Percentiles rank a stretch among this genome's conserved stretches.
These are phyloP conservation scores for Malurus alboscapulatus DNA, from an alignment of 2,113 vertebrate genomes.

Conservation along the genomic window DNA sequence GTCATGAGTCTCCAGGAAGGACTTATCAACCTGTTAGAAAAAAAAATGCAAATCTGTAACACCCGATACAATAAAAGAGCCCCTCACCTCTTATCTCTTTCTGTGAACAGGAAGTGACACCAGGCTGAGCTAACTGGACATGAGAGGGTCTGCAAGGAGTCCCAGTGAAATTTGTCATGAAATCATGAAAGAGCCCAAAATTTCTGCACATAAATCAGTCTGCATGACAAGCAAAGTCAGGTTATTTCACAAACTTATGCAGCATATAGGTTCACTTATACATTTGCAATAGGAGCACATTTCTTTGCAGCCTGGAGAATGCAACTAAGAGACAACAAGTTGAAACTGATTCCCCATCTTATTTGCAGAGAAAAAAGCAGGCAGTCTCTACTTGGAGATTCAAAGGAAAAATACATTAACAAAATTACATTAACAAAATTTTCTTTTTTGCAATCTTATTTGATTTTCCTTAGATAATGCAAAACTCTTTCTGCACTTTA, in stretches of 20 bases:
- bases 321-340: background rate
- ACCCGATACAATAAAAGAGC: background rate
- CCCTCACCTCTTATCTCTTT: background rate
- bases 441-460: constrained; percentile 18
- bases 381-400: background rate
- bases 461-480: constrained; percentile 49
- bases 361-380: constrained; percentile 39
- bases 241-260: background rate
- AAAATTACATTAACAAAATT: constrained; percentile 52
- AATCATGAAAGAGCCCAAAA: background rate
- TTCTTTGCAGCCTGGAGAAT: background rate
- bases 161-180: background rate
- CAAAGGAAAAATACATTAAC: constrained; percentile 47
- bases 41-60: background rate
- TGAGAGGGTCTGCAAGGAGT: background rate
- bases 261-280: background rate
- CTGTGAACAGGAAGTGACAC: background rate
- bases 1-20: constrained; percentile 79
- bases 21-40: constrained; percentile 81
- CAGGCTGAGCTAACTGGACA: background rate
- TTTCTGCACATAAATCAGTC: background rate
- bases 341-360: constrained; percentile 25
- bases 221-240: background rate
- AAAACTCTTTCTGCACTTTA: constrained; percentile 14
- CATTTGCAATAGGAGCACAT: background rate